Base-by-base conservation (phyloP, 1,140 invertebrate species). In the Galendromus occidentalis region DNA sequence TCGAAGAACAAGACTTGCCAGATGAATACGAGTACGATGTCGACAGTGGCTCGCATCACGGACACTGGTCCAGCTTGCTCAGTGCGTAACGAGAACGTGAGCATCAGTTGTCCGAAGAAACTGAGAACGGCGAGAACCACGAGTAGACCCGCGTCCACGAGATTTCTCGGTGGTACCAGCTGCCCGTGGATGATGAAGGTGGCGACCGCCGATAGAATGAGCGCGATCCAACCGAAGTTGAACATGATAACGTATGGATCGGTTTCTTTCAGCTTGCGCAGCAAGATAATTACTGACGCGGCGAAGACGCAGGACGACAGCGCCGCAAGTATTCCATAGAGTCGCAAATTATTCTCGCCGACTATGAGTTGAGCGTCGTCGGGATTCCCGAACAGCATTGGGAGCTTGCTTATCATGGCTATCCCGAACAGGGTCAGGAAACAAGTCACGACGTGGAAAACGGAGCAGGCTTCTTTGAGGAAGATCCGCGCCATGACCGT, bases 161-260 rank as follows among this genome's bases (percentile, higher is more conserved):
- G 84, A 75, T 86, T 87, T 55, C 81, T 79, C n/a, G 86, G 86
- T 76, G 87, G 80, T 74, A 86, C 86, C 2, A 89, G 75, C 4
- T 84, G 82, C n/a, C 86, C 87, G 66, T 59, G 14, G n/a, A 88
- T 82, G 0, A 82, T 75, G 74, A 82, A 82, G 44, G 85, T 85
- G 33, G 87, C 83, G 18, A 84, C 75, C 29, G 87, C 73, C 1
- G 86, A 88, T 72, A 89, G 84, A 20, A 87, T 74, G 14, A 91
- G 78, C 7, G 86, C 86, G 74, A 88, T 86, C 47, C 83, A 82
- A 68, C 87, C 87, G 77, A 89, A 91, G 74, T 88, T 88, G 12
- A 85, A 84, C 86, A 91, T 87, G 18, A 90, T 87, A 14, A 91
- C 86, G 67, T 86, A 87, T 73, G 87, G 89, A 76, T 91, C 86